These are phyloP conservation scores for Campoplex nolae DNA, from an alignment of 2,888 invertebrate species.

Conservation along the genomic window DNA sequence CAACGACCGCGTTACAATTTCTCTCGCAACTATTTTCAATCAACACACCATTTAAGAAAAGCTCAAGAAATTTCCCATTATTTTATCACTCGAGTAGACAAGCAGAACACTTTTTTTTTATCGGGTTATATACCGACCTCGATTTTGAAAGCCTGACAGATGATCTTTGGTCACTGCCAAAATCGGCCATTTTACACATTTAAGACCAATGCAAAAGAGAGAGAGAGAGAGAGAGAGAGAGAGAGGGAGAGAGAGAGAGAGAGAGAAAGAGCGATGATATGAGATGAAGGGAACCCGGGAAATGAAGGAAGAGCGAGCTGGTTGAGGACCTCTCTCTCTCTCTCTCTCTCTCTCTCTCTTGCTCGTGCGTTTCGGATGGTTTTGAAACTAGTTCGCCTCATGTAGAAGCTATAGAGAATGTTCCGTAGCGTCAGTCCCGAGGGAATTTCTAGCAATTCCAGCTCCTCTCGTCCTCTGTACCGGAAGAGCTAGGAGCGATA, in stretches of 20 bases:
- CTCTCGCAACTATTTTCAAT: conserved; percentile 33
- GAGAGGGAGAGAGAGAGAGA: background rate
- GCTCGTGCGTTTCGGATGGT: conserved; percentile 43
- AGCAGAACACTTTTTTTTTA: background rate
- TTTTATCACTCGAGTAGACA: background rate
- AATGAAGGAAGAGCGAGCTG: conserved; percentile 5
- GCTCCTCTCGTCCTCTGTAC: conserved; percentile 24
- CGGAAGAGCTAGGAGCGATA: conserved; percentile 52
- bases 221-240: background rate
- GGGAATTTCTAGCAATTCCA: conserved; percentile 55
- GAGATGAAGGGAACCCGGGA: background rate
- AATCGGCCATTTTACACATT: background rate
- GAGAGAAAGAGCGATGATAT: background rate
- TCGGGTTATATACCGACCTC: background rate
- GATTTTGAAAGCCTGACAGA: background rate
- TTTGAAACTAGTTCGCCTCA: conserved; percentile 55
- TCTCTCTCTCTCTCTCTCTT: background rate
- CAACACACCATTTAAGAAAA: background rate
- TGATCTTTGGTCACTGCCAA: background rate
- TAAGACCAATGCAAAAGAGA: background rate
- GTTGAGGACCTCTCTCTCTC: conserved; percentile 9
- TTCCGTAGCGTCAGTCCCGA: conserved; percentile 45
- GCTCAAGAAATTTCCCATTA: background rate
- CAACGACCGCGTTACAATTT: background rate
- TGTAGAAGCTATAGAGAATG: conserved; percentile 38